These are phyloP conservation scores for Notarius quadriscutis DNA, from an alignment of 2,113 vertebrate species.

Conservation along the genomic window DNA sequence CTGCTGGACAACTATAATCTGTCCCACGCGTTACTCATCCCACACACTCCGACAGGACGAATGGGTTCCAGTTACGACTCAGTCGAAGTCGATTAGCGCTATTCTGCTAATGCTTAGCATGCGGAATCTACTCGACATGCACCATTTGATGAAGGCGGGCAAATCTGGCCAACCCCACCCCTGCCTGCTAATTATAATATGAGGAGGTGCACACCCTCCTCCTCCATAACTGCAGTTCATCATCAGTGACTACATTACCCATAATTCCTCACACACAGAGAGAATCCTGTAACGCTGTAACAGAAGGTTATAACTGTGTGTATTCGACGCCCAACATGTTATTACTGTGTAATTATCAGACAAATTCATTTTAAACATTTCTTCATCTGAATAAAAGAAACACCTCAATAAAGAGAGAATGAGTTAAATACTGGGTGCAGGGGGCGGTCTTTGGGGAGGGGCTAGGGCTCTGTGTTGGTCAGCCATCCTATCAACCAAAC, in stretches of 20 bases:
- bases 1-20: neutral
- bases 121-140: neutral
- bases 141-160: neutral
- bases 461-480: neutral
- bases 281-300: neutral
- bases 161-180: neutral
- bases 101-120: neutral
- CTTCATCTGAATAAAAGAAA: neutral
- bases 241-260: neutral
- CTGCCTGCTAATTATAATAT: neutral
- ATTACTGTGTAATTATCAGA: neutral
- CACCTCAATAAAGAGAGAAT: neutral
- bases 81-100: neutral
- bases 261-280: neutral
- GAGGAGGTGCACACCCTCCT: neutral
- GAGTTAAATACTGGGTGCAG: neutral
- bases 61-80: neutral
- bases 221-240: neutral
- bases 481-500: neutral
- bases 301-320: neutral
- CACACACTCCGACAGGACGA: neutral
- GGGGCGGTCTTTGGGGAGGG: neutral
- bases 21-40: neutral
- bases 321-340: neutral
- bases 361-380: neutral